Evolutionary conservation across 2,113 vertebrate species (phyloP).

Genomic region (Phyllopteryx taeniolatus): DNA sequence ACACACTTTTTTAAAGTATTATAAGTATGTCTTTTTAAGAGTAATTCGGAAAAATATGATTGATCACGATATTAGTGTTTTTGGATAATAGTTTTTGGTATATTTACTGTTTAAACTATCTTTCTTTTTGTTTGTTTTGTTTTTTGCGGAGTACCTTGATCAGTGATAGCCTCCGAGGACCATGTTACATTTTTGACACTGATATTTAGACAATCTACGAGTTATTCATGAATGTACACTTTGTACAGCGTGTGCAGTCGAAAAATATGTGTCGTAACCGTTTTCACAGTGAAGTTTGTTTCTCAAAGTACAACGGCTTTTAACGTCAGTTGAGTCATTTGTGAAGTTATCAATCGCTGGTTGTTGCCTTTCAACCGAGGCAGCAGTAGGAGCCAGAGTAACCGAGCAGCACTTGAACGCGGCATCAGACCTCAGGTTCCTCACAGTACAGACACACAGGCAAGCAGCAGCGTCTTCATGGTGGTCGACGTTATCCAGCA

Average conservation of each 20-base stretch:
- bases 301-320: neutral
- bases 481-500: slow-evolving; percentile 5
- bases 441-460: slow-evolving; percentile 15
- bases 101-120: too few species aligned
- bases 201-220: neutral
- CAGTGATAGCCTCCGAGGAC: neutral
- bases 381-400: neutral
- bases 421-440: slow-evolving; percentile 33
- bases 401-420: slow-evolving; percentile 50
- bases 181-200: neutral
- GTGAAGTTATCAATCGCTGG: neutral
- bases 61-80: too few species aligned
- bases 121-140: neutral
- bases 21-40: too few species aligned
- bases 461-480: slow-evolving; percentile 17
- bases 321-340: neutral
- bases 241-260: neutral
- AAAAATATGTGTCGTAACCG: neutral
- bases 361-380: neutral
- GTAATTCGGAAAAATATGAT: too few species aligned
- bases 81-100: too few species aligned
- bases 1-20: too few species aligned
- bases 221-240: neutral
- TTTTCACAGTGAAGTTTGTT: neutral
- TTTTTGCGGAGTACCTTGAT: neutral